Evolutionary conservation across 2,888 invertebrate genomes (phyloP), one percentile per base, ranked within the genome.

Genomic region (Sminthurinus aureus): DNA sequence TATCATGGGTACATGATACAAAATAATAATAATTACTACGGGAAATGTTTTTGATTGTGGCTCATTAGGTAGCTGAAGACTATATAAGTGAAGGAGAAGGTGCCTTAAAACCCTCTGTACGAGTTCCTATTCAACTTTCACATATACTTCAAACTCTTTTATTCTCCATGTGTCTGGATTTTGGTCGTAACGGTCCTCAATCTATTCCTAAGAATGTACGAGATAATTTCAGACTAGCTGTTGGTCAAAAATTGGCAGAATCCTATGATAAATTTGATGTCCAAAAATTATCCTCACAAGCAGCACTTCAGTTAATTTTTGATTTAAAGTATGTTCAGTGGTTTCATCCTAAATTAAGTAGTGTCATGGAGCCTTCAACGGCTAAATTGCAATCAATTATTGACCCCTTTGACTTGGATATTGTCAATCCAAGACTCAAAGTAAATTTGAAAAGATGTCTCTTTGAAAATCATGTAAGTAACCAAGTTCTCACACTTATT

Each of bases 391-490:
- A 87, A 75, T 67, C 38, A 26, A 50, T 83, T 0, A 85, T 88
- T 69, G 88, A 88, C 77, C 88, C 88, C 0, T 88, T 88, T 84
- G 88, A 88, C 79, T 83, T 87, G 85, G 87, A 88, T 24, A 88
- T 88, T 83, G 86, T 87, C 13, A 83, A 82, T 78, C 86, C 87
- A 4, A 84, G 83, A 51, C 69, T 88, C 22, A 86, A 85, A 22
- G 64, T 80, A n/a, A 88, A 88, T 74, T 79, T 88, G 26, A 88
- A 88, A 73, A 78, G 87, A 15, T 87, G 87, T 79, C 69, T 88
- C 15, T 88, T 87, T 73, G 88, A 88, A 79, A 88, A 86, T 75
- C 88, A 88, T 52, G 88, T 87, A 87, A 86, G 85, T 77, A 18
- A n/a, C 38, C 8, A 22, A 24, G 20, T 73, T 26, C 24, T 73